Percentiles rank a stretch among this genome's conserved stretches.
Conservation (phyloP, 2,113 vertebrate genomes). For the Cyphotilapia sp. region DNA sequence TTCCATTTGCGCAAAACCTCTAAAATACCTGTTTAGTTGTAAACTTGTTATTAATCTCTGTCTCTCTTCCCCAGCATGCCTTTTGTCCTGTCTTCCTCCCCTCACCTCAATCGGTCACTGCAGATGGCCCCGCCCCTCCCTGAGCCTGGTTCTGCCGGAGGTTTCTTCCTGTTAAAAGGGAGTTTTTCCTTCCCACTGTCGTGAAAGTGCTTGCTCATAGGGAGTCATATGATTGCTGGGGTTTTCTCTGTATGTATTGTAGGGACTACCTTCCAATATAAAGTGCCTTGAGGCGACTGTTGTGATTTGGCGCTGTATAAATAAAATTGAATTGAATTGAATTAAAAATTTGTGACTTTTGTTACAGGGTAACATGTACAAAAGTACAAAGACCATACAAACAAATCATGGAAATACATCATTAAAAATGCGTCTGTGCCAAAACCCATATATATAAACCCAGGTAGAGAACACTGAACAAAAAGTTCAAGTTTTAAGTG, state of each 20-base stretch:
- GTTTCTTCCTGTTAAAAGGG: neutral
- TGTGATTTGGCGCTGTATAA: fast-evolving
- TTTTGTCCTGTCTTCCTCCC: neutral
- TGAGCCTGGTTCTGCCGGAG: neutral
- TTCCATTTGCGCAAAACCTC: neutral
- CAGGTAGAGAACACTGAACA: neutral
- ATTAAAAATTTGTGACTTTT: neutral
- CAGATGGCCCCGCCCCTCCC: fast-evolving
- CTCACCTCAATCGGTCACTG: neutral
- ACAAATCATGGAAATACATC: neutral
- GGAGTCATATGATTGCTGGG: fast-evolving
- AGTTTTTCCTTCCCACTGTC: fast-evolving
- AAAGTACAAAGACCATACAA: fast-evolving
- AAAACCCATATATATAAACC: neutral
- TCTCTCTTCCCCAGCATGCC: fast-evolving
- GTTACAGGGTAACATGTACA: fast-evolving
- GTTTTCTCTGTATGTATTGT: neutral
- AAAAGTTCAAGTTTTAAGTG: neutral
- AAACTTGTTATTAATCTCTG: neutral
- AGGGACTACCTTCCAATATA: neutral
- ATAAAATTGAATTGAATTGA: neutral
- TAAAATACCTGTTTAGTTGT: neutral
- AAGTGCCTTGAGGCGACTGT: neutral
- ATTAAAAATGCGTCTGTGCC: neutral
- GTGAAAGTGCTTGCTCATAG: fast-evolving